Base-by-base conservation (phyloP, 1,140 invertebrate genomes). In the Macrobrachium nipponense region DNA sequence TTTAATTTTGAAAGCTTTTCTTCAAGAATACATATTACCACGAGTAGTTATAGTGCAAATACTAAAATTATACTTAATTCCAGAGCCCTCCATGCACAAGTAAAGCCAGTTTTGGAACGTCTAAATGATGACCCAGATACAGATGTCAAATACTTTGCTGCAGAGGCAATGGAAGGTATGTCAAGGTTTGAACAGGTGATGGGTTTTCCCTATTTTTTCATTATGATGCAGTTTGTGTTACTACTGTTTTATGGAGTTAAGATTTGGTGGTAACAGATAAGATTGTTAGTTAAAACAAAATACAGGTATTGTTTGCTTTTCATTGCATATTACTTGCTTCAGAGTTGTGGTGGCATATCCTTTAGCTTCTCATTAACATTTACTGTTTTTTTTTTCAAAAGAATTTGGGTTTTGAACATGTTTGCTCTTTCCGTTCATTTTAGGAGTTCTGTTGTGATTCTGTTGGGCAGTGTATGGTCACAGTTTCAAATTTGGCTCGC, bases 61-160 rank as follows among this genome's bases (percentile, higher is more conserved):
- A 70, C 18, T 82, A 82, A 10, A 58, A 58, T 73, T 70, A 79
- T 78, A 66, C 87, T 88, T 80, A 27, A 76, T 90, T 91, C 27
- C 89, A 95, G 94, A 80, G 91, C 91, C 62, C 95, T 98, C 43
- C 95, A 98, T 90, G 93, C 94, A 17, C 97, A 98, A 93, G 96
- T 99, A 0, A 99, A 99, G 92, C 98, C 98, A 6, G 95, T 97
- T 84, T 93, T 99, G 90, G 97, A 98, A 90, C 98, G 98, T 93
- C 93, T 99, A 51, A 97, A 97, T 90, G 94, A 94, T 75, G 99
- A 99, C 92, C 91, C 93, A 3, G 99, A 99, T 92, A 96, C 98
- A 68, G 99, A 99, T 92, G 99, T 99, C 0, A 97, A 98, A 92
- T 99, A 97, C 92, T 99, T 98, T 92, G 98, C 99, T 88, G 96